phyloP scores from a whole-genome alignment of 2,113 vertebrate genomes.

The Pitta sordida region DNA sequence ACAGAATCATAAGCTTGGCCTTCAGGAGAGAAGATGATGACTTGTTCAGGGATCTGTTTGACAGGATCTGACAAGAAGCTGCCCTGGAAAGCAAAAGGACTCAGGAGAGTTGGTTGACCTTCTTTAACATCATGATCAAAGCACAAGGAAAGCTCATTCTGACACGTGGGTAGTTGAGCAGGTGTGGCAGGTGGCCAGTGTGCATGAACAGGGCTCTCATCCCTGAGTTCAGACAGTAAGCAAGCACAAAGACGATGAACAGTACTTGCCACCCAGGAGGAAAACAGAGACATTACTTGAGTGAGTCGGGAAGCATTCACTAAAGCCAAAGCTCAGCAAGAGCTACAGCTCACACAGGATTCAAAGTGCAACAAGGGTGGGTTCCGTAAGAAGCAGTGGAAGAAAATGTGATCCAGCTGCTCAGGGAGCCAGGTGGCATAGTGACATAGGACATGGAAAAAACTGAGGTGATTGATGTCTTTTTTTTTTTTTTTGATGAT shows the following conservation, averaged over 20 bases:
- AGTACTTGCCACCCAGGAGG: background rate
- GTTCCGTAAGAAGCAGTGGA: background rate
- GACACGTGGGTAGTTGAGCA: background rate
- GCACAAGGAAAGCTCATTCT: background rate
- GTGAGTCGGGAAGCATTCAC: background rate
- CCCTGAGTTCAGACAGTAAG: background rate
- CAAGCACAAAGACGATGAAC: background rate
- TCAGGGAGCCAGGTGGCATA: background rate
- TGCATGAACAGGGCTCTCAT: background rate
- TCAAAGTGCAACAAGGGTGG: background rate
- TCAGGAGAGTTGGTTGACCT: background rate
- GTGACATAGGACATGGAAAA: background rate
- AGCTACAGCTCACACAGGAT: background rate
- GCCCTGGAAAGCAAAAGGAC: background rate
- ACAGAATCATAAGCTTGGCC: background rate
- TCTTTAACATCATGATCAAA: background rate
- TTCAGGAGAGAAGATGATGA: background rate
- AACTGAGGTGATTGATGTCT: background rate
- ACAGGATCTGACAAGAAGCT: background rate
- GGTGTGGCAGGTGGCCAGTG: fast-evolving
- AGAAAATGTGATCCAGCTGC: background rate
- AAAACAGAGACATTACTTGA: background rate
- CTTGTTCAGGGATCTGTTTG: background rate
- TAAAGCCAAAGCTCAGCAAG: background rate
- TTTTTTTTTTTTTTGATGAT: background rate